Conservation (phyloP, 1,140 invertebrate species). For the Aphis craccivora region DNA sequence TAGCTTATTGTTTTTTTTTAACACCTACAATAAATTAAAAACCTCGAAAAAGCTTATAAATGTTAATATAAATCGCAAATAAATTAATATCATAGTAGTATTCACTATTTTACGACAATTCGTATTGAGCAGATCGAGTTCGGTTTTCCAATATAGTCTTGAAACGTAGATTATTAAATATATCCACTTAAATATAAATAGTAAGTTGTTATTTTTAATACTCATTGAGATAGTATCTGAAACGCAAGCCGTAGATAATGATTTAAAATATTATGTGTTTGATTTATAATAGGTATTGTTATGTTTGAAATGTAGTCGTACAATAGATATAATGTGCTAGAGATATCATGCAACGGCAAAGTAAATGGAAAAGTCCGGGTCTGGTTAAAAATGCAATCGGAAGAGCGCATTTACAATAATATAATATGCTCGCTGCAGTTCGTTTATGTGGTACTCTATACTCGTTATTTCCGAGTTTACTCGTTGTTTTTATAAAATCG, state of each 20-base stretch:
- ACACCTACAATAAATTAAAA: background rate
- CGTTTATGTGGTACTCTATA: background rate
- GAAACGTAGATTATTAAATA: background rate
- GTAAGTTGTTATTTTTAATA: no score
- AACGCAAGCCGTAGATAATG: background rate
- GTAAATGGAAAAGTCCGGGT: background rate
- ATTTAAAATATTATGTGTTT: background rate
- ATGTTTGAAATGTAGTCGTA: background rate
- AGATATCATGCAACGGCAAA: background rate
- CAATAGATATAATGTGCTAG: no score
- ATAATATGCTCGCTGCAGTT: background rate
- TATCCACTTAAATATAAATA: no score
- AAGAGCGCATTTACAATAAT: background rate
- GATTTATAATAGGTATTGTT: background rate
- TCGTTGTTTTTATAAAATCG: background rate
- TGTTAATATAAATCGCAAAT: background rate
- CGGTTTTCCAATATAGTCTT: background rate
- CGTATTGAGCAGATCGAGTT: background rate
- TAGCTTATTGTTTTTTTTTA: background rate
- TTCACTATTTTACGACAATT: background rate
- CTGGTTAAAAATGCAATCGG: background rate
- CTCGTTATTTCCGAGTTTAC: background rate
- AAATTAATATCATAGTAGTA: background rate
- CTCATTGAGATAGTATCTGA: background rate
- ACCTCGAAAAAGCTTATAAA: background rate